These are phyloP conservation scores for Ranitomeya imitator DNA, from an alignment of 2,113 vertebrate species.

Conservation along the genomic window DNA sequence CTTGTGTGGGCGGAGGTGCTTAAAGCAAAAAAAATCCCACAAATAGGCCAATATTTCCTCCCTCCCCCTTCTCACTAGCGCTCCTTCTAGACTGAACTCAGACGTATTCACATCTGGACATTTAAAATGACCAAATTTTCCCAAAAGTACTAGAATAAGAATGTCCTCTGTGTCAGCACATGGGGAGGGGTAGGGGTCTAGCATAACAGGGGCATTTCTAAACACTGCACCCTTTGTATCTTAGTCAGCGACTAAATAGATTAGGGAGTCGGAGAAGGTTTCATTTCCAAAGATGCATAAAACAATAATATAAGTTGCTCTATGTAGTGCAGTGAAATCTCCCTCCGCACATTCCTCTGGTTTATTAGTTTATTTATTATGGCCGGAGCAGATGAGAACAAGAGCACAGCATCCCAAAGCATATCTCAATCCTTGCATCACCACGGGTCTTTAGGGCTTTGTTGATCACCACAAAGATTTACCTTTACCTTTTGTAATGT, in stretches of 20 bases:
- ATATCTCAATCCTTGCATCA: not conserved
- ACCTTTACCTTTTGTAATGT: no score
- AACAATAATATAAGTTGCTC: not conserved
- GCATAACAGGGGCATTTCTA: not conserved
- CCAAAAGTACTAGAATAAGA: slow-evolving; percentile 11
- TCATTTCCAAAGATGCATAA: slow-evolving; percentile 2
- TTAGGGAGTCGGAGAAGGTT: not conserved
- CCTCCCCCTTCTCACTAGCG: slow-evolving; percentile 22
- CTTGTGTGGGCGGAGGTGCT: slow-evolving; percentile 72
- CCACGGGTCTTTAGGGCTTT: no score
- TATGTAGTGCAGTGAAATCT: not conserved
- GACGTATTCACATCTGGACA: slow-evolving; percentile 39
- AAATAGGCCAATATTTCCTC: slow-evolving; percentile 32
- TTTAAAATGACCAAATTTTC: slow-evolving; percentile 23
- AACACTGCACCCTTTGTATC: slow-evolving; percentile 13
- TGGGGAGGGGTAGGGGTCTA: not conserved
- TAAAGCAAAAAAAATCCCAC: slow-evolving; percentile 11
- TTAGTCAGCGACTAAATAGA: not conserved
- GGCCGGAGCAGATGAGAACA: not conserved
- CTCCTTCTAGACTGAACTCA: slow-evolving; percentile 27
- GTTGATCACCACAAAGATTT: no score
- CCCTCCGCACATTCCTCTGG: not conserved
- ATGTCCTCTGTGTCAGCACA: slow-evolving; percentile 25
- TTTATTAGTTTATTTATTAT: not conserved
- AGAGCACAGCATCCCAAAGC: not conserved